A percentile compares a stretch with the other conserved stretches of the same genome.
Conservation (phyloP, 2,113 vertebrate genomes). For the Eulacestoma nigropectus region DNA sequence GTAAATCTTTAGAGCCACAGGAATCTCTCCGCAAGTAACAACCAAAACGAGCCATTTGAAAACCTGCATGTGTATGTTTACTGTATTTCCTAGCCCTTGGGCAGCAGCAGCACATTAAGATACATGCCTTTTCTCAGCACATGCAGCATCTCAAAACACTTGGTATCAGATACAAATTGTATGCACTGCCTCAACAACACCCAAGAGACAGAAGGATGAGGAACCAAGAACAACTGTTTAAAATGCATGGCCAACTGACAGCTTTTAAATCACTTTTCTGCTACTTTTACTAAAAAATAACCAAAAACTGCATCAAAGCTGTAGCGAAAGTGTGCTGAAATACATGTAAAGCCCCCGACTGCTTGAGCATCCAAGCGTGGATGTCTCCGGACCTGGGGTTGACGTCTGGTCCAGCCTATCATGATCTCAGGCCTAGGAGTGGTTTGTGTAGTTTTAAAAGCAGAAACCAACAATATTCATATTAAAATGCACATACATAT, state of each 20-base stretch:
- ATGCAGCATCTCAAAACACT: background rate
- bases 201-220: background rate
- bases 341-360: fast-evolving
- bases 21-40: background rate
- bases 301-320: background rate
- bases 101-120: background rate
- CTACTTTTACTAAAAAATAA: background rate
- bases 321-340: background rate
- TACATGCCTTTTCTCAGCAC: background rate
- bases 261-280: background rate
- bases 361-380: background rate
- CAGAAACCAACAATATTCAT: background rate
- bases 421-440: background rate
- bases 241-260: background rate
- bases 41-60: background rate
- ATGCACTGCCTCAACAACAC: background rate
- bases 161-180: background rate
- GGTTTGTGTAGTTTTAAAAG: background rate
- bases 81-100: background rate
- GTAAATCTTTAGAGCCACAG: background rate
- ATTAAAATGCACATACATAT: background rate
- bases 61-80: background rate
- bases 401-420: background rate
- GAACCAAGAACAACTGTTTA: background rate
- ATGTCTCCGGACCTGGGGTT: no score